Evolutionary conservation across 2,797 vertebrate species (phyloP).

Genomic region (Pelochelys cantorii): DNA sequence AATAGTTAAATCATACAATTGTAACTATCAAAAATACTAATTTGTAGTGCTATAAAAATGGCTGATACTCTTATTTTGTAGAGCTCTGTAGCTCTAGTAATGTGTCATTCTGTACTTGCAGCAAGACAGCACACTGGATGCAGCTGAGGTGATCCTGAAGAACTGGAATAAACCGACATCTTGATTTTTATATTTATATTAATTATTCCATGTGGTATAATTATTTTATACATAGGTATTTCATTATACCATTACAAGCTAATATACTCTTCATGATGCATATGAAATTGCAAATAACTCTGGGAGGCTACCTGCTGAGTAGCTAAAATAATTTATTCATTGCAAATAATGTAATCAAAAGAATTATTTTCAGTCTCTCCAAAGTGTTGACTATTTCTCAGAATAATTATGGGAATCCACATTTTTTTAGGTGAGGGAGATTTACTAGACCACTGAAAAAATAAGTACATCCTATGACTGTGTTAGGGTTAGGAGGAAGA

Average conservation of each 20-base stretch:
- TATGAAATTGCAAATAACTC: slow-evolving; percentile 22
- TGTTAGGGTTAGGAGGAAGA: not conserved
- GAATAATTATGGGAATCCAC: not conserved
- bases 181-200: slow-evolving; percentile 25
- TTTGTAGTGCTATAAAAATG: not conserved
- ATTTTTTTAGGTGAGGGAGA: not conserved
- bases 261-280: not conserved
- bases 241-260: slow-evolving; percentile 9
- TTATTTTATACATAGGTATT: not conserved
- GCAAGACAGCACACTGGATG: slow-evolving; percentile 93
- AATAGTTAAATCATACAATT: not conserved
- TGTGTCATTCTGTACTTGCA: slow-evolving; percentile 74
- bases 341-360: not conserved
- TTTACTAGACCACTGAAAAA: not conserved
- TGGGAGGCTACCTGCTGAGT: slow-evolving; percentile 66
- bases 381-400: not conserved
- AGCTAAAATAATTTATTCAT: slow-evolving; percentile 23
- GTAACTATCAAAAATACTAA: not conserved
- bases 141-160: slow-evolving; percentile 90
- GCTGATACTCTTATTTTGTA: slow-evolving; percentile 3
- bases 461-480: not conserved
- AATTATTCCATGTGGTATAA: not conserved
- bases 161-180: slow-evolving; percentile 85
- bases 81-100: not conserved
- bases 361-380: slow-evolving; percentile 16